A percentile compares a stretch with the other conserved stretches of the same genome.
Evolutionary conservation across 2,888 invertebrate species (phyloP).

Genomic region (Apeira syringaria): DNA sequence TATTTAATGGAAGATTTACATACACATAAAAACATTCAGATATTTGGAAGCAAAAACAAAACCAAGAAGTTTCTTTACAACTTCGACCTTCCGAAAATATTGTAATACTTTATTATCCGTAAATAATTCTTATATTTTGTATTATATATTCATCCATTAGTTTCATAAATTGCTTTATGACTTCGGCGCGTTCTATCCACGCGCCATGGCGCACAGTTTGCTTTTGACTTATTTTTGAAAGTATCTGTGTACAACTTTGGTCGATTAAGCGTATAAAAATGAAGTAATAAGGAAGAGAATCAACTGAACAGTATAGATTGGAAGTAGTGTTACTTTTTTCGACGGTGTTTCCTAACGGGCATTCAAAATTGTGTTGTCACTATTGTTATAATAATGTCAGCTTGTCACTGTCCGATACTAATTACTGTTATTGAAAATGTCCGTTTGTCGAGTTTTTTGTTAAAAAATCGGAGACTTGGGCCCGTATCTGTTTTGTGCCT

Average conservation of each 20-base stretch:
- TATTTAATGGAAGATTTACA: too few relatives aligned
- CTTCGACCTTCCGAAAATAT: conserved; percentile 66
- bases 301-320: neutral
- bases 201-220: conserved; percentile 42
- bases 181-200: conserved; percentile 68
- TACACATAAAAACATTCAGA: neutral
- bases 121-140: conserved; percentile 60
- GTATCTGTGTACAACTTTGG: conserved; percentile 1
- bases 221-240: conserved; percentile 2
- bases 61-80: conserved; percentile 42
- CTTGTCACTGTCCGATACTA: conserved; percentile 13
- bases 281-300: neutral
- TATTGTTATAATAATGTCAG: conserved; percentile 18
- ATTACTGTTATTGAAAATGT: conserved; percentile 29
- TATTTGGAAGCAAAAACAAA: conserved; percentile 35
- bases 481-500: too few relatives aligned
- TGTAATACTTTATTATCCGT: conserved; percentile 53
- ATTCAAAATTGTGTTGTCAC: conserved; percentile 19
- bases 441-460: conserved; percentile 10
- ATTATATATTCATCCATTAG: conserved; percentile 56
- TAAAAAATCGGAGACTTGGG: conserved; percentile 23
- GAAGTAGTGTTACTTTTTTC: conserved; percentile 1
- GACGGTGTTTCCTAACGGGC: conserved; percentile 17
- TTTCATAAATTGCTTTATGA: conserved; percentile 61
- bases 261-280: neutral